These are phyloP conservation scores for Alligator sinensis DNA, from an alignment of 2,113 vertebrate species.

Conservation along the genomic window DNA sequence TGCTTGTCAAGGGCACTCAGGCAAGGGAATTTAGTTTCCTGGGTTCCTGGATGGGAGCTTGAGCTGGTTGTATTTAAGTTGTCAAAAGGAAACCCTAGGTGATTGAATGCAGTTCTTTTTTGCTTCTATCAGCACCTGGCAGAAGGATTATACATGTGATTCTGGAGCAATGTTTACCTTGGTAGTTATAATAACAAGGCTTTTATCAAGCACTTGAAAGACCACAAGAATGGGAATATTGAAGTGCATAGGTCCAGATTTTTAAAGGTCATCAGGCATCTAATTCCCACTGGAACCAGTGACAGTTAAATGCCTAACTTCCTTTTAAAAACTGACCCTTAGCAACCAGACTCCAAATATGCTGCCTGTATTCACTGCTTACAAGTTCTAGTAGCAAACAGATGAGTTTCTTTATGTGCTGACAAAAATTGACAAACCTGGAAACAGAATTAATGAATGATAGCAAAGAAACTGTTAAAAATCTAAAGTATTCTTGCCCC, in stretches of 20 bases:
- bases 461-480: neutral
- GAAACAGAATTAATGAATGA: neutral
- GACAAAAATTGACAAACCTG: neutral
- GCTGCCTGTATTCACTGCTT: neutral
- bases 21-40: too few species aligned
- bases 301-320: too few species aligned
- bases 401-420: neutral
- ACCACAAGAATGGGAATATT: neutral
- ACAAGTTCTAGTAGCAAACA: neutral
- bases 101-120: too few species aligned
- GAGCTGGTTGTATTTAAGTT: too few species aligned
- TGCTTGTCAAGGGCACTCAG: too few species aligned
- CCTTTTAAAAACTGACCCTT: too few species aligned
- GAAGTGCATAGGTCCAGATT: neutral
- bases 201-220: neutral
- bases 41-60: too few species aligned
- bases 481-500: neutral
- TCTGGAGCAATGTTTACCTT: neutral
- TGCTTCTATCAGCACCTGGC: neutral
- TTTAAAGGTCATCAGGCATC: too few species aligned
- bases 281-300: too few species aligned
- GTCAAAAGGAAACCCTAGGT: too few species aligned
- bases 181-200: neutral
- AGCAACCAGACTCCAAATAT: neutral
- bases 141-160: neutral